Evolutionary conservation across 2,113 vertebrate species (phyloP).

Genomic region (Sporophila hypoxantha): DNA sequence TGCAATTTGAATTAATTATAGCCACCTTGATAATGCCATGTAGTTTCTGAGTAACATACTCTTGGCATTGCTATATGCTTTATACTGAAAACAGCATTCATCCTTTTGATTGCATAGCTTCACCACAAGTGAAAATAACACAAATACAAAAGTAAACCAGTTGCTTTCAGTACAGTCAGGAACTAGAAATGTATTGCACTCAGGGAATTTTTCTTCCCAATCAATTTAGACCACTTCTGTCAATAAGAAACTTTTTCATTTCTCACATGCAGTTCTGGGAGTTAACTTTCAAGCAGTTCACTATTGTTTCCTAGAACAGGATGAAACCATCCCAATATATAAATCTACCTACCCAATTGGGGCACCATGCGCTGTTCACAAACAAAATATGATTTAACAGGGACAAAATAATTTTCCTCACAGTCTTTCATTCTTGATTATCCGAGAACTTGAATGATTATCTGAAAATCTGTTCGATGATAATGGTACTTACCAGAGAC

Average conservation of each 20-base stretch:
- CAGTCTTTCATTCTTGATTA: not conserved
- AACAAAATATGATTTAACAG: not conserved
- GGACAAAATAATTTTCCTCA: not conserved
- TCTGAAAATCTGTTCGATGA: not conserved
- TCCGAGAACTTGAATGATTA: not conserved
- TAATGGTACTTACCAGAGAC: constrained; percentile 31
- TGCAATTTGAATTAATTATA: not conserved
- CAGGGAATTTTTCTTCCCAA: not conserved
- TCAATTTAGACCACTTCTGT: not conserved
- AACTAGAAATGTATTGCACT: not conserved
- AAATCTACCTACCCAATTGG: not conserved
- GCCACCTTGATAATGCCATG: not conserved
- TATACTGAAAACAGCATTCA: not conserved
- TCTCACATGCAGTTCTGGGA: not conserved
- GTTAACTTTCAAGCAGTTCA: not conserved
- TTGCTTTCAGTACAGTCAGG: not conserved
- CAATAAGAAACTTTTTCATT: not conserved
- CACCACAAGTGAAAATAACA: not conserved
- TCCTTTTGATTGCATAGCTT: not conserved
- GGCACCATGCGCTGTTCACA: not conserved
- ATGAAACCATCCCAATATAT: not conserved
- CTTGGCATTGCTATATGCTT: not conserved
- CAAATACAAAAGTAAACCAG: not conserved
- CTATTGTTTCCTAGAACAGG: not conserved
- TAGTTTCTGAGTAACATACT: not conserved